Evolutionary conservation across 2,113 vertebrate species (phyloP).

Genomic region (Mugil cephalus): DNA sequence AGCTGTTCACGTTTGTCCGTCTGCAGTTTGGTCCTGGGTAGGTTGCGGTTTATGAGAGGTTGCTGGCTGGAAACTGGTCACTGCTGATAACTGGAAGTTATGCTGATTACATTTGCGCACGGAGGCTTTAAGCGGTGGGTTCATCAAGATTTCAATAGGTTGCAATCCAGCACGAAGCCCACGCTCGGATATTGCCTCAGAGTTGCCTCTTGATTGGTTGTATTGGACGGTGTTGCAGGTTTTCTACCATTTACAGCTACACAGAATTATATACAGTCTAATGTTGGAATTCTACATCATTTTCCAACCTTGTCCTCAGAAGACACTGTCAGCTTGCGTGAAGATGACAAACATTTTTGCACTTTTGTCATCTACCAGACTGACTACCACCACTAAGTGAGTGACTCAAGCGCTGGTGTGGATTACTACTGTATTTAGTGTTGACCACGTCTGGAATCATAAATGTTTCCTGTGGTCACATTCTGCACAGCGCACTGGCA

Average conservation of each 20-base stretch:
- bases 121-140: too few relatives aligned
- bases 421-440: conserved; percentile 15
- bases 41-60: neutral
- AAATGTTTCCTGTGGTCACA: conserved; percentile 60
- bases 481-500: conserved; percentile 50
- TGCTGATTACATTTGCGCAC: neutral
- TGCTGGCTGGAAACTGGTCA: neutral
- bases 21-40: neutral
- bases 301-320: conserved; percentile 4
- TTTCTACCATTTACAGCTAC: neutral
- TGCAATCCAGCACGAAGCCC: neutral
- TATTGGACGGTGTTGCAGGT: neutral
- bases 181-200: neutral
- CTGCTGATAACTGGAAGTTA: neutral
- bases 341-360: neutral
- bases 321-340: neutral
- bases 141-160: neutral
- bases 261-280: neutral
- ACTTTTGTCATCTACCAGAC: neutral
- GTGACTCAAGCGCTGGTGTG: conserved; percentile 27
- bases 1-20: neutral
- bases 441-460: conserved; percentile 37
- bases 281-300: neutral
- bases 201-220: too few relatives aligned
- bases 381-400: neutral